Base-by-base conservation (phyloP, 1,140 invertebrate genomes). In the Centruroides sculpturatus region DNA sequence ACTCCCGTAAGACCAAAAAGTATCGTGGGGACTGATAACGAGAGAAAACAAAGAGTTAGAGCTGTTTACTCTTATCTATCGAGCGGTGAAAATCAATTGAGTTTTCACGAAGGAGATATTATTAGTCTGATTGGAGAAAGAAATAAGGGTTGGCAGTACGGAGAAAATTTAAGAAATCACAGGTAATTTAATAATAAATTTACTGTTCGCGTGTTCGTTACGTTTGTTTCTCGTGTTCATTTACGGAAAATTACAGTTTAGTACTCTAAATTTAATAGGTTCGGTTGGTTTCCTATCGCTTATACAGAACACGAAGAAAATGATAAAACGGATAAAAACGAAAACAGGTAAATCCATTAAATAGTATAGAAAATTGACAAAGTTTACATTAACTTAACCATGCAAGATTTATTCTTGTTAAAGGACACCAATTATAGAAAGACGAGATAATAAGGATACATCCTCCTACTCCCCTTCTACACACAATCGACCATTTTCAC, bases 71-170 rank as follows among this genome's bases (percentile, higher is more conserved):
- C 88, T 52, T 93, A 94, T 75, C 79, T 89, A 52, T 89, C 87
- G 13, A 87, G 85, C 59, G 87, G 88, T 7, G 90, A 93, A 67
- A 91, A 90, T 75, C 90, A 94, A 74, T 79, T 94, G 50, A 89
- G 85, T 68, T 95, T 93, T 74, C 81, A 87, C 60, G 88, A 92
- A 74, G 89, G 89, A 66, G 91, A 95, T 74, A 77, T 89, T 58
- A 85, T 95, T 36, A 84, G 86, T 9, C 72, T 93, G 63, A 83
- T 92, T 66, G 91, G 90, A 71, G 89, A 91, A 67, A 80, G 88
- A 62, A 91, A 87, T 69, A 91, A 92, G 72, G 91, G 92, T 54
- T 95, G 91, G 91, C 90, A 94, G 72, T 94, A 92, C 71, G 90
- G 91, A 34, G 89, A 94, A 72, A 94, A 94, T 74, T 73, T 90